Percentiles rank a stretch among this genome's conserved stretches.
Evolutionary conservation across 2,113 vertebrate species (phyloP).

Genomic region (Lepus americanus): DNA sequence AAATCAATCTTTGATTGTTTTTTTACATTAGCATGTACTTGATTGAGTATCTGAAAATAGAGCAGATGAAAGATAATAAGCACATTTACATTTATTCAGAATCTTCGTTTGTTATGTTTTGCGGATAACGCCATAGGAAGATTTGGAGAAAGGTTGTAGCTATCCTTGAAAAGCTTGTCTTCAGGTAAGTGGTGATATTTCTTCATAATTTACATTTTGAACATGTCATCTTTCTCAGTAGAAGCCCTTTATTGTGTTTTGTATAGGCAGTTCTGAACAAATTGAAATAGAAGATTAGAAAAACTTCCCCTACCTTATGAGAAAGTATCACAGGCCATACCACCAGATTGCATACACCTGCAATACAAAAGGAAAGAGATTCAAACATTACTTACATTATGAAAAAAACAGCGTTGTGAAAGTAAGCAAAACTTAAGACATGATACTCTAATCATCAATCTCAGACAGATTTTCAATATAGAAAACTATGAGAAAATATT

Average conservation of each 20-base stretch:
- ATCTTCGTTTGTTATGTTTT: background rate
- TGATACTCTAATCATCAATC: background rate
- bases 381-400: background rate
- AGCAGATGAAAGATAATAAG: background rate
- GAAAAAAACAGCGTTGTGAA: background rate
- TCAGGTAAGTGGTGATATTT: background rate
- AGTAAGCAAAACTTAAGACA: background rate
- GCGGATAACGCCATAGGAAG: background rate
- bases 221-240: background rate
- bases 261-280: background rate
- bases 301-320: slow-evolving; percentile 58
- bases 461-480: background rate
- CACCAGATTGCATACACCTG: slow-evolving; percentile 1
- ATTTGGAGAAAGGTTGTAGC: background rate
- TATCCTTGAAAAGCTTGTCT: background rate
- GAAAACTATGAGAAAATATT: background rate
- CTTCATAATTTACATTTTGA: background rate
- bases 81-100: background rate
- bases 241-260: background rate
- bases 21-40: background rate
- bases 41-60: background rate
- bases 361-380: slow-evolving; percentile 56
- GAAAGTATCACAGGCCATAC: slow-evolving; percentile 18
- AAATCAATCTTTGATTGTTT: background rate
- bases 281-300: background rate